phyloP scores from a whole-genome alignment of 2,888 invertebrate genomes.

The Eudemis profundana region DNA sequence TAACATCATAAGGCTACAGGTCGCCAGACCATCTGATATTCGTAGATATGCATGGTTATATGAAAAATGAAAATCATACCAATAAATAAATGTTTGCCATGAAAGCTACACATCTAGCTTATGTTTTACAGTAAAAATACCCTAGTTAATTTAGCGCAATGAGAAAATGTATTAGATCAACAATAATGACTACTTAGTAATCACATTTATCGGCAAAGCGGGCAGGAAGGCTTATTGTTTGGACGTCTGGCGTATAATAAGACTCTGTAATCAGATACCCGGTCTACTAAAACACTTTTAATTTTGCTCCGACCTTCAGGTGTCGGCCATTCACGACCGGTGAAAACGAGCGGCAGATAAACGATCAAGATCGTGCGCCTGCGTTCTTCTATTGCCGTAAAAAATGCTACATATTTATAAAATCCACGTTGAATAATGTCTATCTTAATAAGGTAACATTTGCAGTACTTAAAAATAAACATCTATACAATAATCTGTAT shows the following conservation, averaged over 20 bases:
- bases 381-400: constrained; percentile 60
- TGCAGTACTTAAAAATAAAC: no score
- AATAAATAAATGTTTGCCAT: no score
- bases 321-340: constrained; percentile 77
- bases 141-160: not conserved
- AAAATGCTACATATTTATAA: constrained; percentile 43
- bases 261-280: constrained; percentile 77
- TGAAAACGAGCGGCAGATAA: constrained; percentile 82
- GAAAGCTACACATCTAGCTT: no score
- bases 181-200: constrained; percentile 38
- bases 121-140: not conserved
- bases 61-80: no score
- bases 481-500: no score
- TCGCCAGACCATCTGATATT: no score
- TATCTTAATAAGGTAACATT: not conserved
- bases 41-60: no score
- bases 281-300: constrained; percentile 76
- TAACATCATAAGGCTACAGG: no score
- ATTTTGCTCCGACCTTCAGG: constrained; percentile 80
- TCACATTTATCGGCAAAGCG: constrained; percentile 41
- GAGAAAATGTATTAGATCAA: constrained; percentile 38
- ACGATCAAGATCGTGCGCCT: constrained; percentile 76
- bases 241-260: constrained; percentile 68
- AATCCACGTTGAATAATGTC: constrained; percentile 10
- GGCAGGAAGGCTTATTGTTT: constrained; percentile 67